Base-by-base conservation (phyloP, 2,797 vertebrate genomes). In the Eulemur coronatus region DNA sequence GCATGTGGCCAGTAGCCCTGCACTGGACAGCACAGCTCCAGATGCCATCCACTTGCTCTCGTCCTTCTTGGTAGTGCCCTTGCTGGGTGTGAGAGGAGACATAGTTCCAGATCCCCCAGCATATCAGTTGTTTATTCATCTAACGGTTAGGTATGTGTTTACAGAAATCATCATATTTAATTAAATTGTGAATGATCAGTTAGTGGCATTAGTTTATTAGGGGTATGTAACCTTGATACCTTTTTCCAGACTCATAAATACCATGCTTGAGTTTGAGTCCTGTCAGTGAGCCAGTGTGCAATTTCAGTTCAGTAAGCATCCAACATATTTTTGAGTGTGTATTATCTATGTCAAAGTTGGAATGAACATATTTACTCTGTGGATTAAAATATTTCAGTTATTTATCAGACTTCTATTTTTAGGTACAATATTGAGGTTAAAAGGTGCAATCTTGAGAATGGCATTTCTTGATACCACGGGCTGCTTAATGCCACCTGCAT, bases 391-490 rank as follows among this genome's bases (percentile, higher is more conserved):
- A 24, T 57, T 97, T 94, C 67, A 95, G n/a, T 90, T 96, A 93
- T 63, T 59, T 75, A 7, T 35, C 97, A 24, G 80, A 96, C 43
- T 97, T 81, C 13, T 97, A 2, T 97, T 97, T 72, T 52, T 98
- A 99, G 99, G 99, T 97, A 99, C 99, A 96, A 98, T 99, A 97
- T 98, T 99, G 87, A 99, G 99, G 95, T 98, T 99, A 97, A 99
- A 99, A 98, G 99, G 99, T 93, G 99, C 99, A 96, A 98, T 99
- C 95, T 92, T 99, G 98, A 99, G 99, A 98, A 99, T 99, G 99
- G 99, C 99, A 67, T 99, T 99, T 98, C 98, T 99, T 98, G 99
- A 99, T 98, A 98, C 99, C 22, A 98, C 99, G 35, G 99, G 99
- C 93, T 98, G 99, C 96, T 96, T 99, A 96, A 97, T 99, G 92